phyloP scores from a whole-genome alignment of 2,113 vertebrate genomes.

The Paracanthobrama guichenoti region DNA sequence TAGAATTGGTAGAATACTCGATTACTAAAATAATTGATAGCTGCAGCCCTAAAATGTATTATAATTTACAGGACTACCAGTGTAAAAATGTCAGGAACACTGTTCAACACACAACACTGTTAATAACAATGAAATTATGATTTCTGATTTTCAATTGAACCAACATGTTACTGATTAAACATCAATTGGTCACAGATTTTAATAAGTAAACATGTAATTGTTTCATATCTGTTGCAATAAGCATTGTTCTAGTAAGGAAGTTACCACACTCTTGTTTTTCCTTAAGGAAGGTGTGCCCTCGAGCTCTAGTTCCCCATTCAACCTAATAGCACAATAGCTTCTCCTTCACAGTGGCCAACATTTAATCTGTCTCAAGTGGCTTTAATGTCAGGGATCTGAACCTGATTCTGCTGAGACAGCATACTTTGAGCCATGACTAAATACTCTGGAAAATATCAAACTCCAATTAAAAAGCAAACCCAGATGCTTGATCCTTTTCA shows the following conservation, averaged over 20 bases:
- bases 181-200: background rate
- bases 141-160: background rate
- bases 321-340: conserved; percentile 2
- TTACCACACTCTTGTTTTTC: conserved; percentile 1
- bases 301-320: conserved; percentile 17
- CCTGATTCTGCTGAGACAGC: conserved; percentile 20
- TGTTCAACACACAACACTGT: background rate
- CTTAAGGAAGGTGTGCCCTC: conserved; percentile 12
- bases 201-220: background rate
- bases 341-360: background rate
- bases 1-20: too few species aligned
- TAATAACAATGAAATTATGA: background rate
- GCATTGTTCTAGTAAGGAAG: conserved; percentile 12
- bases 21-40: too few species aligned
- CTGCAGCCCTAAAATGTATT: too few species aligned
- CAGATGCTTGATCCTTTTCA: conserved; percentile 63
- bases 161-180: background rate
- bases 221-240: background rate
- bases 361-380: background rate
- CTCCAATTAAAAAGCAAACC: conserved; percentile 50
- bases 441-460: conserved; percentile 60
- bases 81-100: background rate
- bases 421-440: conserved; percentile 62
- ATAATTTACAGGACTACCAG: too few species aligned
- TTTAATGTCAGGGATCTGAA: conserved; percentile 21